phyloP scores from a whole-genome alignment of 2,797 vertebrate species.

The Parotocinclus haroldoi region DNA sequence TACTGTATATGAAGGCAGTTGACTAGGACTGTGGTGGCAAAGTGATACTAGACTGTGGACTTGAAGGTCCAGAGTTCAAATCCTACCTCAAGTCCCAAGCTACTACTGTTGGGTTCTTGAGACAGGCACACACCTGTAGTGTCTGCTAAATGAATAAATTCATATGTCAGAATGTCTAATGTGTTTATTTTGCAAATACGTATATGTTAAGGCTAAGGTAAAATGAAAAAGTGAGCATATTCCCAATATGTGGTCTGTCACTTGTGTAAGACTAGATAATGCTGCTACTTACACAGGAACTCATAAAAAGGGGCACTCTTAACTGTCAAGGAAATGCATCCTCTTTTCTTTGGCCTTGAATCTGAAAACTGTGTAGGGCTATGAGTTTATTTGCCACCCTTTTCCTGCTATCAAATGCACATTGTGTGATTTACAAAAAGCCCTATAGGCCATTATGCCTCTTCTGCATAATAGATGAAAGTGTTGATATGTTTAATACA shows the following conservation, averaged over 20 bases:
- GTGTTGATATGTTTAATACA: slow-evolving; percentile 1
- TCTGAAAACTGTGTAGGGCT: not conserved
- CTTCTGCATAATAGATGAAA: slow-evolving; percentile 8
- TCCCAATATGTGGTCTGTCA: not conserved
- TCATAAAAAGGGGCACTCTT: slow-evolving; percentile 25
- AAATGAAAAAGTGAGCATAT: not conserved
- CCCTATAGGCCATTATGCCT: not conserved
- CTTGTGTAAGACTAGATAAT: not conserved
- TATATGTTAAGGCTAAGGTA: not conserved
- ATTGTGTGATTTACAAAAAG: slow-evolving; percentile 12
- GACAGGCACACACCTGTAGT: too few relatives aligned
- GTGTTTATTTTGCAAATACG: too few relatives aligned
- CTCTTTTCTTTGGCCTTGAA: slow-evolving; percentile 35
- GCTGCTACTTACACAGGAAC: slow-evolving; percentile 23
- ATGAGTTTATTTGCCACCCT: slow-evolving; percentile 3
- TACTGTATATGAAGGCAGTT: too few relatives aligned
- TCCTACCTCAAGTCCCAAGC: too few relatives aligned
- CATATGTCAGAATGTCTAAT: too few relatives aligned
- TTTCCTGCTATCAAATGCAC: not conserved
- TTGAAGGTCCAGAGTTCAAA: too few relatives aligned
- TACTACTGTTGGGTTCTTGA: too few relatives aligned
- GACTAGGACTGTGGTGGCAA: too few relatives aligned
- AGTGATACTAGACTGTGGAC: too few relatives aligned
- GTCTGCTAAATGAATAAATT: too few relatives aligned
- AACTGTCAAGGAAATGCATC: slow-evolving; percentile 34